These are phyloP conservation scores for Opisthograptis luteolata DNA, from an alignment of 2,888 invertebrate genomes.

Conservation along the genomic window DNA sequence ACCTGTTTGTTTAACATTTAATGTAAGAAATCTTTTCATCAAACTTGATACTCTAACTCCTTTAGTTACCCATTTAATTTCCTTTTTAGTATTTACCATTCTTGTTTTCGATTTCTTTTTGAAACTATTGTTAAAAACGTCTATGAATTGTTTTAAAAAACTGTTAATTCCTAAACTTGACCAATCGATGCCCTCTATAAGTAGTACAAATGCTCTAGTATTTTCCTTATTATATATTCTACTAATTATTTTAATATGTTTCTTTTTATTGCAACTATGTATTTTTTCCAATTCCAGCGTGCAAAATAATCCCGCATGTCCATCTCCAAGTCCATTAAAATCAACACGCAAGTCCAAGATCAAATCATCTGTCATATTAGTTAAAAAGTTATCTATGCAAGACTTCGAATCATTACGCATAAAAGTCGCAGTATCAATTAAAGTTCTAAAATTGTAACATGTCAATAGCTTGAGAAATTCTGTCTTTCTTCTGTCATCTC, in stretches of 20 bases:
- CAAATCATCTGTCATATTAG: neutral
- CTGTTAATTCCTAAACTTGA: neutral
- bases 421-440: neutral
- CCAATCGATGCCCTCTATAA: too few relatives aligned
- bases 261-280: neutral
- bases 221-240: too few relatives aligned
- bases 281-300: neutral
- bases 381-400: slow-evolving; percentile 1
- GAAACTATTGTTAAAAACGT: neutral
- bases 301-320: slow-evolving; percentile 1
- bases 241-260: too few relatives aligned
- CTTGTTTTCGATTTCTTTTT: neutral
- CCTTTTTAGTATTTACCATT: neutral
- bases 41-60: neutral
- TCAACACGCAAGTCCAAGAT: neutral
- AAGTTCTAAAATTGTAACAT: slow-evolving; percentile 1
- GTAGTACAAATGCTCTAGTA: too few relatives aligned
- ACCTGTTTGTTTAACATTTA: neutral
- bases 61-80: neutral
- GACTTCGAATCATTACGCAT: neutral
- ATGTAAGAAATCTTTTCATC: neutral
- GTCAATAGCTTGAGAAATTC: neutral
- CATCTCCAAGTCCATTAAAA: neutral
- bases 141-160: neutral
- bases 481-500: neutral